Base-by-base conservation (phyloP, 2,888 invertebrate genomes). In the Eurois occulta region DNA sequence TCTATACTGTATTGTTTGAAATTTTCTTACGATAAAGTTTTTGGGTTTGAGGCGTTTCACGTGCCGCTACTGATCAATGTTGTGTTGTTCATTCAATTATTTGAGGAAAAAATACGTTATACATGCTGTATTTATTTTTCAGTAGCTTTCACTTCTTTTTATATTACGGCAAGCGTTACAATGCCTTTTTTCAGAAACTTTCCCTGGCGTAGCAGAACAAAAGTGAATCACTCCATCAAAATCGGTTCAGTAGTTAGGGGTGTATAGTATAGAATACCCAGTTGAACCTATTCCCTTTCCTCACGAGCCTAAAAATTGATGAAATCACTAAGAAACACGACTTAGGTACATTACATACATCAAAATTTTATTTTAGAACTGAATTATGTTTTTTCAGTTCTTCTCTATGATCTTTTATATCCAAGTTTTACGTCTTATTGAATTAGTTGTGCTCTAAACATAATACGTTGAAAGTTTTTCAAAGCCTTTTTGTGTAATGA, bases 371-470 rank as follows among this genome's bases (percentile, higher is more conserved):
- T 52, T 67, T 60, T 0, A 69, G n/a, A 32, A 60, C 1, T 16
- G 10, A 16, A 82, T 66, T 52, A 18, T 65, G 66, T 69, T 48
- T 32, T 8, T 41, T 18, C 3, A n/a, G 28, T 13, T 75, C 65
- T 52, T 82, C 2, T 60, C 13, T 5, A 66, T 66, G 13, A 66
- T 46, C 18, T 82, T 77, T 77, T 69, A 41, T 32, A 55, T 58
- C 8, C 18, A 16, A 28, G 46, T 67, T 79, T 55, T 52, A 38
- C n/a, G 58, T 32, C 58, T 66, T 78, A 52, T 71, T 67, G 67
- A 60, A 83, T 83, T 67, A 78, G n/a, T 46, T 16, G n/a, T 60
- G 77, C 78, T 60, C 55, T 60, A 71, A 66, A 65, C 1, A 52
- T 70, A 69, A 75, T 48, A 11, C 18, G 18, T 28, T 69, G 16